phyloP scores from a whole-genome alignment of 2,797 vertebrate species.

The Serranus cabrilla region DNA sequence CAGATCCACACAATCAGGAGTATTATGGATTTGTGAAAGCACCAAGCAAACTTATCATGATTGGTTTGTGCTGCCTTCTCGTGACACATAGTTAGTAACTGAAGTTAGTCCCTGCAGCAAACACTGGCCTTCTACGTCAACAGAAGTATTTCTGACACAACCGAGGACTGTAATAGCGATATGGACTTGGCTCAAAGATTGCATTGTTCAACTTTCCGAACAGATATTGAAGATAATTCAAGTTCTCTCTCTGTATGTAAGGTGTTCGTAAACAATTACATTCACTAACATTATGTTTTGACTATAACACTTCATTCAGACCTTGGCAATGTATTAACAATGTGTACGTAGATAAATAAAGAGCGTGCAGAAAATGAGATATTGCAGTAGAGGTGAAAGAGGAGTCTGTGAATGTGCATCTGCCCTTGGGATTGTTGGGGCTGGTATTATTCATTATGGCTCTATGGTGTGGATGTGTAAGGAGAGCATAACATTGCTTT shows the following conservation, averaged over 20 bases:
- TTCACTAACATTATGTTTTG: not conserved
- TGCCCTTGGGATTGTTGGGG: too few species aligned
- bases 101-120: constrained; percentile 38
- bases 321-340: not conserved
- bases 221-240: constrained; percentile 14
- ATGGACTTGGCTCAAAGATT: constrained; percentile 25
- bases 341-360: not conserved
- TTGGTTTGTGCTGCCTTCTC: constrained; percentile 20
- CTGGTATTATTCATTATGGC: too few species aligned
- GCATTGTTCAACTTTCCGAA: constrained; percentile 29
- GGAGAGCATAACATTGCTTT: too few species aligned
- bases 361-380: not conserved
- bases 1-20: constrained; percentile 9
- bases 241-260: constrained; percentile 1
- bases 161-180: constrained; percentile 14
- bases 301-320: not conserved
- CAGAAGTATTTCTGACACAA: constrained; percentile 21
- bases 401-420: too few species aligned
- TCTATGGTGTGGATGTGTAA: too few species aligned
- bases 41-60: constrained; percentile 5
- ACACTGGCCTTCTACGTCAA: constrained; percentile 44
- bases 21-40: constrained; percentile 14
- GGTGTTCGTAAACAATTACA: constrained; percentile 5
- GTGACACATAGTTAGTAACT: constrained; percentile 37
- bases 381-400: not conserved